phyloP scores from a whole-genome alignment of 2,797 vertebrate genomes.

The Acanthis flammea region DNA sequence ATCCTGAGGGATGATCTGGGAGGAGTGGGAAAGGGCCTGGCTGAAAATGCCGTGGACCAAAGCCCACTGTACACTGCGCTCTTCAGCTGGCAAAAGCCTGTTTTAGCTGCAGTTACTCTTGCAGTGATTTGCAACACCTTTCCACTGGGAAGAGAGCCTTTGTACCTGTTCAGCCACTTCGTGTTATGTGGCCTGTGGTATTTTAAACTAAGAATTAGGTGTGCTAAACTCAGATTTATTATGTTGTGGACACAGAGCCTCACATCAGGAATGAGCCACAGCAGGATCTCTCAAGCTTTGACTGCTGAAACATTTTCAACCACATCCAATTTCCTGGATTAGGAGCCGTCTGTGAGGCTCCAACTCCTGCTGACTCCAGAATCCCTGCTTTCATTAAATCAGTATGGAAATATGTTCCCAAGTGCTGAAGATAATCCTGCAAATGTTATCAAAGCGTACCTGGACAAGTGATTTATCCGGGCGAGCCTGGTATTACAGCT shows the following conservation, averaged over 20 bases:
- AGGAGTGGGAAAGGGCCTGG: not conserved
- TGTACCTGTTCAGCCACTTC: conserved; percentile 3
- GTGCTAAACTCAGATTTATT: not conserved
- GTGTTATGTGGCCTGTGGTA: conserved; percentile 9
- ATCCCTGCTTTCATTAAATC: conserved; percentile 23
- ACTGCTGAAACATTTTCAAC: conserved; percentile 1
- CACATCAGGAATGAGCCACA: conserved; percentile 11
- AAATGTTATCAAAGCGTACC: conserved; percentile 25
- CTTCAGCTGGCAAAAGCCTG: not conserved
- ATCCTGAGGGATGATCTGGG: not conserved
- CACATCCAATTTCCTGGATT: conserved; percentile 48
- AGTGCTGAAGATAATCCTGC: conserved; percentile 10
- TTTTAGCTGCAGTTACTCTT: not conserved
- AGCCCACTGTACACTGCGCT: not conserved
- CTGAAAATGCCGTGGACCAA: not conserved
- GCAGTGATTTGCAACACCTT: not conserved
- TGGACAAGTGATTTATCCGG: not conserved
- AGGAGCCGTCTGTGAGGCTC: not conserved
- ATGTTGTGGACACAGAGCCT: not conserved
- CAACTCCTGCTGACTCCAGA: conserved; percentile 34
- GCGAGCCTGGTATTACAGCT: not conserved
- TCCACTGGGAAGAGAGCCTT: not conserved
- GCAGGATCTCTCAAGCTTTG: conserved; percentile 8
- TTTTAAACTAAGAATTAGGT: conserved; percentile 22
- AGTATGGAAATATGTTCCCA: conserved; percentile 40